phyloP scores from a whole-genome alignment of 2,888 invertebrate species.

The Parapristionchus giblindavisi region DNA sequence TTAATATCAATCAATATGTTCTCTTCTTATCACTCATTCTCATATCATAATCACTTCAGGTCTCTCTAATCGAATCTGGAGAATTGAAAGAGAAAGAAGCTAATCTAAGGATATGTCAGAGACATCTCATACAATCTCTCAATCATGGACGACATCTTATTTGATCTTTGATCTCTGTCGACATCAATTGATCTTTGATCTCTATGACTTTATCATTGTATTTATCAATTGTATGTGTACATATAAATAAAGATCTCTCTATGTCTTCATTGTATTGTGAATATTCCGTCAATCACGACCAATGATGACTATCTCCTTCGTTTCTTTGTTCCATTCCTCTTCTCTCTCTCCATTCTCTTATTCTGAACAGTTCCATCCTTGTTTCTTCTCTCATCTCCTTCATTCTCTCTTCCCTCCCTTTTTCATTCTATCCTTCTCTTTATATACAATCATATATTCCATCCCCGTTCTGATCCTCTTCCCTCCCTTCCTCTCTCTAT shows the following conservation, averaged over 20 bases:
- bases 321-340: background rate
- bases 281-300: conserved; percentile 2
- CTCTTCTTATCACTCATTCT: background rate
- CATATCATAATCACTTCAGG: conserved; percentile 20
- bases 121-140: conserved; percentile 24
- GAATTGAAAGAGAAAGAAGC: conserved; percentile 25
- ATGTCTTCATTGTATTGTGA: background rate
- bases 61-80: conserved; percentile 21
- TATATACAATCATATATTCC: background rate
- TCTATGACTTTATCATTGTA: background rate
- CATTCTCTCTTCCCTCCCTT: too few species aligned
- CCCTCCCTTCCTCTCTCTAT: background rate
- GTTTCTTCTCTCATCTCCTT: too few species aligned
- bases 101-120: conserved; percentile 15
- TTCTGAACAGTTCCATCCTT: too few species aligned
- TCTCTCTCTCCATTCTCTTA: too few species aligned
- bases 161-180: background rate
- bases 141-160: conserved; percentile 14
- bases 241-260: background rate
- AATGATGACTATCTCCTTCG: background rate
- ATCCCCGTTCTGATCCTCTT: background rate
- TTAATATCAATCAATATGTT: background rate
- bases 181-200: background rate
- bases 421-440: too few species aligned
- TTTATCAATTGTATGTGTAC: background rate